These are phyloP conservation scores for Drosophila leontia DNA, from an alignment of 1,140 invertebrate genomes.

Conservation along the genomic window DNA sequence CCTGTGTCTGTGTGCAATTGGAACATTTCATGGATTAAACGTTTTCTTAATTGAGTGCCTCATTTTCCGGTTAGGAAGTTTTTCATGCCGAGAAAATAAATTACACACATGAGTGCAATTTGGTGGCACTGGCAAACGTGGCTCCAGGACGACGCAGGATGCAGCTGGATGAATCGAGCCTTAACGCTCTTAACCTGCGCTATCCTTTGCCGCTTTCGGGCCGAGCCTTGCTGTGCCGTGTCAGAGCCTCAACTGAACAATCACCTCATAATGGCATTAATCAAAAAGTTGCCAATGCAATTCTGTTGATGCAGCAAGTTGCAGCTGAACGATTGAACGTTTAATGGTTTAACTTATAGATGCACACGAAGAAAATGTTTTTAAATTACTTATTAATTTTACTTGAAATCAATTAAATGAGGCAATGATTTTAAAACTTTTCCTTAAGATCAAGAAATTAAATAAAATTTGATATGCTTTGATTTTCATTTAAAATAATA, in stretches of 20 bases:
- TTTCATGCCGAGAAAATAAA: slow-evolving; percentile 83
- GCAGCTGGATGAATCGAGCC: slow-evolving; percentile 25
- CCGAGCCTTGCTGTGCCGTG: neutral
- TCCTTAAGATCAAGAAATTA: too few relatives aligned
- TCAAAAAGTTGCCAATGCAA: slow-evolving; percentile 77
- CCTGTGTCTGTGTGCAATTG: slow-evolving; percentile 58
- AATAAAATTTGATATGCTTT: too few relatives aligned
- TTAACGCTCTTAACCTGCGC: slow-evolving; percentile 62
- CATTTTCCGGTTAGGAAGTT: slow-evolving; percentile 83
- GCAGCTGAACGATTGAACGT: slow-evolving; percentile 60
- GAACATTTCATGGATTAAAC: slow-evolving; percentile 78
- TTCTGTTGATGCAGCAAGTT: slow-evolving; percentile 56
- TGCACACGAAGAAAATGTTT: slow-evolving; percentile 6
- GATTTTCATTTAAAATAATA: neutral
- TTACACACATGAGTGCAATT: slow-evolving; percentile 84
- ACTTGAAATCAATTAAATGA: too few relatives aligned
- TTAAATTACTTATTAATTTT: neutral
- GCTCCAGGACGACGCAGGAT: slow-evolving; percentile 44
- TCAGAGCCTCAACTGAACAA: slow-evolving; percentile 72
- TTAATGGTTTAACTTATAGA: slow-evolving; percentile 52
- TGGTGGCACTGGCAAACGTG: slow-evolving; percentile 38
- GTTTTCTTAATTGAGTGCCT: slow-evolving; percentile 83
- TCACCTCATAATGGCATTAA: slow-evolving; percentile 81
- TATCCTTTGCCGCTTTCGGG: slow-evolving; percentile 7
- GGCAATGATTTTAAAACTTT: too few relatives aligned